Evolutionary conservation across 2,113 vertebrate species (phyloP), one percentile per base, ranked within the genome.

Genomic region (Trematocara nigrifrons): DNA sequence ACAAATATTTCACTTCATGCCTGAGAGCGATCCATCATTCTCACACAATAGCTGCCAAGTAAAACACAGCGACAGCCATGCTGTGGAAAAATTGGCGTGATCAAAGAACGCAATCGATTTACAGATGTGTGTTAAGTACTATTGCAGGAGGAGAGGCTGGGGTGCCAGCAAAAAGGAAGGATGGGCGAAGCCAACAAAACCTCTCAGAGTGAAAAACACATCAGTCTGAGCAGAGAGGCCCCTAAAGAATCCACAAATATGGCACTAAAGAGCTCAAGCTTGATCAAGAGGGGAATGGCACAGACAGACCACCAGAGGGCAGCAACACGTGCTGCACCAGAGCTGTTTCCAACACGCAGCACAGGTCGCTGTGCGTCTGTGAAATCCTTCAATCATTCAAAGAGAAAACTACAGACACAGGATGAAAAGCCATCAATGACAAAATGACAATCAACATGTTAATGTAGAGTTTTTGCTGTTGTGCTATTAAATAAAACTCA

Each of bases 1-100:
- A 93, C 92, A 94, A 92, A 95, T 93, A 93, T 89, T 94, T 94
- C 91, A 94, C 66, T 79, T 71, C 29, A 54, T 84, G 85, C 88
- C 87, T 87, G 38, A 86, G 80, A 78, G 57, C 81, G 79, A 91
- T 95, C 87, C 84, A 83, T 94, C 92, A 93, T 81, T 89, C 93
- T 93, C 85, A 90, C 89, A 89, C 87, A 6, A 45, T 5, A 11
- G 18, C 79, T 18, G 94, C 95, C 95, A 96, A 95, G 61, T 81
- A 52, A 95, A 96, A 95, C 29, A 29, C 29, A 85, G 57, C 4
- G 6, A 57, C 7, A 16, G 87, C 87, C 40, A 42, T 20, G 13
- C 71, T 20, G 40, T 10, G 89, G 90, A 89, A 90, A 89, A 71
- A 85, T 51, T 31, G 40, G n/a, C 16, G 7, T 31, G 82, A 93